Percentiles rank a stretch among this genome's conserved stretches.
These are phyloP conservation scores for Dendrophyllia cribrosa DNA, from an alignment of 64 coral and sea anemone genomes.

Conservation along the genomic window DNA sequence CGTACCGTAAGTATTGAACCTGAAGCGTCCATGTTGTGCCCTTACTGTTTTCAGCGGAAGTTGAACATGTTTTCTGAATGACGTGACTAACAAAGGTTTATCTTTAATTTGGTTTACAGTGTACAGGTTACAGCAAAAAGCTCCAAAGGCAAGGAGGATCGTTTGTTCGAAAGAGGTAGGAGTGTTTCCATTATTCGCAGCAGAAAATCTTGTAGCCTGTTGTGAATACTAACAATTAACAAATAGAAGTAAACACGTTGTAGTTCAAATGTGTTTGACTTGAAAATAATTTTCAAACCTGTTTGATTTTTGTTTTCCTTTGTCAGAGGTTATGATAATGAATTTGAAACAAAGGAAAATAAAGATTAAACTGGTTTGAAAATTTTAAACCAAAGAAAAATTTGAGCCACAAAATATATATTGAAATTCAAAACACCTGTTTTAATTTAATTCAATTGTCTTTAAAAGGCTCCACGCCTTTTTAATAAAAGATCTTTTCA, in stretches of 20 bases:
- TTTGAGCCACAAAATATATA: no score
- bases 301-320: background rate
- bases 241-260: no score
- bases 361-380: no score
- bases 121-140: constrained; percentile 91
- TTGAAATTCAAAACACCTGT: constrained; percentile 25
- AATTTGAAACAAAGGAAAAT: no score
- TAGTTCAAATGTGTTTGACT: no score
- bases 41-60: background rate
- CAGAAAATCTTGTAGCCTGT: no score
- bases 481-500: background rate
- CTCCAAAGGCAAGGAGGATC: constrained; percentile 78
- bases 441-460: background rate
- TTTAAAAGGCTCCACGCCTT: background rate
- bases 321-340: no score
- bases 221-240: background rate
- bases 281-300: constrained; percentile 7
- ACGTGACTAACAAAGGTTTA: background rate
- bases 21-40: no score
- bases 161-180: constrained; percentile 79
- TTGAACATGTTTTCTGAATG: background rate
- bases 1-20: constrained; percentile 62
- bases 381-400: no score
- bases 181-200: background rate
- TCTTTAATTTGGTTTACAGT: constrained; percentile 55